Conservation (phyloP, 2,888 invertebrate species). For the Beris morrisii region DNA sequence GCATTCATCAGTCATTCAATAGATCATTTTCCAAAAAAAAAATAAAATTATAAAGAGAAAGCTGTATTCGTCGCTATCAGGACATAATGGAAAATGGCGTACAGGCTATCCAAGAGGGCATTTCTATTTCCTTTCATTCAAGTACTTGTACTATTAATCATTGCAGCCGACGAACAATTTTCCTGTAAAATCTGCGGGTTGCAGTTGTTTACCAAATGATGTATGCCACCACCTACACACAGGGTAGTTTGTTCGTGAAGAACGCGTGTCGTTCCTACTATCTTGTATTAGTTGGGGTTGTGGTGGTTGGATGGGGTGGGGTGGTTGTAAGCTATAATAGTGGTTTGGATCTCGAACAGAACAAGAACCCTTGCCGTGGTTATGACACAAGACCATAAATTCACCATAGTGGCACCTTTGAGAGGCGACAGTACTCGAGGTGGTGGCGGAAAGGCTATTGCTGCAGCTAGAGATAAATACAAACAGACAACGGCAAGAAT, state of each 20-base stretch:
- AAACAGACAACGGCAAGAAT: background rate
- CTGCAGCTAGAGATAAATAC: background rate
- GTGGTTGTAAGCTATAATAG: too few relatives aligned
- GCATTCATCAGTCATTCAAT: constrained; percentile 26
- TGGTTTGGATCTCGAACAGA: too few relatives aligned
- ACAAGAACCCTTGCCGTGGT: constrained; percentile 14
- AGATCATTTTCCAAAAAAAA: background rate
- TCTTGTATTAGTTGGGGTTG: too few relatives aligned
- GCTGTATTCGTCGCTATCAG: too few relatives aligned
- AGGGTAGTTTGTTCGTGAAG: too few relatives aligned
- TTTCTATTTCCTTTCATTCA: too few relatives aligned
- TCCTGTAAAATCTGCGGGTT: constrained; percentile 30
- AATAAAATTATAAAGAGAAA: too few relatives aligned
- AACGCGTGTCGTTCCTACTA: too few relatives aligned
- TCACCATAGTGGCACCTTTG: constrained; percentile 7
- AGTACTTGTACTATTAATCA: constrained; percentile 30
- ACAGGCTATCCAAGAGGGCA: too few relatives aligned
- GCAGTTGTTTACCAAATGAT: constrained; percentile 34
- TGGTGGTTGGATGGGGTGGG: too few relatives aligned
- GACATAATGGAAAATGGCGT: too few relatives aligned
- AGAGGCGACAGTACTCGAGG: background rate
- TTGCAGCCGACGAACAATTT: constrained; percentile 29
- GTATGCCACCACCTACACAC: background rate
- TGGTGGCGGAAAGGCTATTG: too few relatives aligned
- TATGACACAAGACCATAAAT: constrained; percentile 20